phyloP scores from a whole-genome alignment of 2,888 invertebrate genomes.

The Plagodis dolabraria region DNA sequence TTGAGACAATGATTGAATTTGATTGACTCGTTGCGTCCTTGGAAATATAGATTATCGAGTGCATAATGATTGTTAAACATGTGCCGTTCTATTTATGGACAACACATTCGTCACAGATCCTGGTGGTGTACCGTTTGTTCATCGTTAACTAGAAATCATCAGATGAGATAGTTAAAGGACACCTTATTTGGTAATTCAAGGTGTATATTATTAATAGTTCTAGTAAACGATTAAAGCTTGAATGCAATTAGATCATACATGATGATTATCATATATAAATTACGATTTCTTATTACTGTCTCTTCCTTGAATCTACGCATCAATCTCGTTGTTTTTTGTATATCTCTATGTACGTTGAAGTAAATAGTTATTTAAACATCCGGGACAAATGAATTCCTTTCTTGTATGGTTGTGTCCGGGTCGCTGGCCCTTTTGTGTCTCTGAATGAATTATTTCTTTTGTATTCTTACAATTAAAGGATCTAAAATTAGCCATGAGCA shows the following conservation, averaged over 20 bases:
- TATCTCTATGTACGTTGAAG: conserved; percentile 29
- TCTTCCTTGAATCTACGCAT: conserved; percentile 37
- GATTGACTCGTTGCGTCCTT: conserved; percentile 21
- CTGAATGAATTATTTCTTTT: conserved; percentile 37
- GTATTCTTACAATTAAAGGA: conserved; percentile 33
- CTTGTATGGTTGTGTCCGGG: conserved; percentile 51
- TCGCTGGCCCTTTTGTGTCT: conserved; percentile 49
- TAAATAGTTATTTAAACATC: conserved; percentile 40
- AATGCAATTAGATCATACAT: conserved; percentile 35
- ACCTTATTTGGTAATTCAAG: conserved; percentile 28
- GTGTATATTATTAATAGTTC: conserved; percentile 19
- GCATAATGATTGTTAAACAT: conserved; percentile 38
- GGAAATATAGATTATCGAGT: conserved; percentile 27
- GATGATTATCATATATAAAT: conserved; percentile 24
- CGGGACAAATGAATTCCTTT: conserved; percentile 45
- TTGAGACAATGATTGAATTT: conserved; percentile 18
- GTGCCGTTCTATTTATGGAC: conserved; percentile 49
- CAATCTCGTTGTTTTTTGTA: conserved; percentile 31
- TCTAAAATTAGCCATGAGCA: conserved; percentile 41
- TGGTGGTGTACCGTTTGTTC: conserved; percentile 45
- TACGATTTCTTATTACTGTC: conserved; percentile 27
- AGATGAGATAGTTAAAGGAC: conserved; percentile 34
- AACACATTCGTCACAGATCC: conserved; percentile 46
- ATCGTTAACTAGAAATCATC: conserved; percentile 52
- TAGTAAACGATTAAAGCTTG: conserved; percentile 40